phyloP scores from a whole-genome alignment of 2,113 vertebrate species.

The Anoura caudifer region DNA sequence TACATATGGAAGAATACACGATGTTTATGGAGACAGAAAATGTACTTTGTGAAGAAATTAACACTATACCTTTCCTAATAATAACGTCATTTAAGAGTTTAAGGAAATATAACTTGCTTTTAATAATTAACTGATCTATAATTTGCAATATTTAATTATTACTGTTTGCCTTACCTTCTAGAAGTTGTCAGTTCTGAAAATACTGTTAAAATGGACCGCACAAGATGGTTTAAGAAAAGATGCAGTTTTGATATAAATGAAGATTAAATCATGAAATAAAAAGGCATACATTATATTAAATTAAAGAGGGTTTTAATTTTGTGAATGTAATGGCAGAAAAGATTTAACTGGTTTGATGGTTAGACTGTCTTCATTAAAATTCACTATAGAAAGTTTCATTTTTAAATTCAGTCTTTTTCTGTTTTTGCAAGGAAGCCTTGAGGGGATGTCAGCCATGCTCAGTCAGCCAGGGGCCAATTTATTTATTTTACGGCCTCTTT shows the following conservation, averaged over 20 bases:
- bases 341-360: background rate
- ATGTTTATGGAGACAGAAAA: constrained; percentile 69
- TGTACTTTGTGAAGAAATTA: constrained; percentile 68
- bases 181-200: constrained; percentile 33
- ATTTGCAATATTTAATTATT: constrained; percentile 35
- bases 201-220: background rate
- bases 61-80: constrained; percentile 39
- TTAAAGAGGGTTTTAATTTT: constrained; percentile 33
- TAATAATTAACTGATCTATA: background rate
- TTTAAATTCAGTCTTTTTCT: background rate
- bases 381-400: constrained; percentile 25
- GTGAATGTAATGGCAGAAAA: background rate
- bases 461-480: background rate
- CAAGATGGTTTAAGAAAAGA: constrained; percentile 46
- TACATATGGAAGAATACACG: constrained; percentile 68
- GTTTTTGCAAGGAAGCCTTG: background rate
- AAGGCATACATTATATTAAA: background rate
- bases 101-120: constrained; percentile 46
- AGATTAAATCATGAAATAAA: constrained; percentile 51
- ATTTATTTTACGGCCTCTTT: constrained; percentile 7
- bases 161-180: constrained; percentile 7
- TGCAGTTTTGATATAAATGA: constrained; percentile 35
- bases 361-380: constrained; percentile 6
- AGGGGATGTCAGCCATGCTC: background rate
- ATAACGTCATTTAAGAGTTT: background rate